Base-by-base conservation (phyloP, 53 echinoderm and acorn worm species). In the Paracentrotus lividus region DNA sequence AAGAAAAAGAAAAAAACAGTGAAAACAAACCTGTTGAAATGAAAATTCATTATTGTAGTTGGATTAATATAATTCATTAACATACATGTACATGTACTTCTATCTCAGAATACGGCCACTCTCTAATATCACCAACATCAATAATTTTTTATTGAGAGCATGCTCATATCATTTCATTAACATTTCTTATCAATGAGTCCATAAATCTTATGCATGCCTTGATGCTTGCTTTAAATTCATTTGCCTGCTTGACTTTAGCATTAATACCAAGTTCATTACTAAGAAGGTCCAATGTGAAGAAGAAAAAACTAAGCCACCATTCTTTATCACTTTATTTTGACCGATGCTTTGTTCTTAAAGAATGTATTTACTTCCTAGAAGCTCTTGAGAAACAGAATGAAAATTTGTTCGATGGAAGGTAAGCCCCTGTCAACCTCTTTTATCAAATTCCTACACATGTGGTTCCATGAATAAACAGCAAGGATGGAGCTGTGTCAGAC, bases 301-400 rank as follows among this genome's bases (percentile, higher is more conserved):
- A 45, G n/a, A n/a, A n/a, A n/a, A n/a, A n/a, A n/a, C n/a, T 12
- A 43, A 81, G 81, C 81, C 81, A 81, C 81, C 81, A 81, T 81
- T 81, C 81, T 81, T 81, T 81, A 81, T 47, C 10, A 26, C 10
- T 45, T 5, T 72, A 45, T 42, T 81, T 47, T 47, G 81, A 81
- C 81, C 47, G 12, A 26, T 72, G 72, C 40, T 40, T 72, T 29
- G 29, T 64, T 64, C 12, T 81, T 81, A 10, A 12, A 81, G 81
- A 45, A 5, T 81, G 81, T 81, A 47, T 47, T 81, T 81, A n/a
- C 47, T 81, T n/a, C 33, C 47, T 26, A 26, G 26, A 81, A 81
- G 72, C 72, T 72, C 72, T 38, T 21, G 40, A 72, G 72, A 36
- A 36, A 38, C 72, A 72, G 72, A 72, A 72, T 72, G 45, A 45